Conservation (phyloP, 2,888 invertebrate species). For the Leucoma salicis region DNA sequence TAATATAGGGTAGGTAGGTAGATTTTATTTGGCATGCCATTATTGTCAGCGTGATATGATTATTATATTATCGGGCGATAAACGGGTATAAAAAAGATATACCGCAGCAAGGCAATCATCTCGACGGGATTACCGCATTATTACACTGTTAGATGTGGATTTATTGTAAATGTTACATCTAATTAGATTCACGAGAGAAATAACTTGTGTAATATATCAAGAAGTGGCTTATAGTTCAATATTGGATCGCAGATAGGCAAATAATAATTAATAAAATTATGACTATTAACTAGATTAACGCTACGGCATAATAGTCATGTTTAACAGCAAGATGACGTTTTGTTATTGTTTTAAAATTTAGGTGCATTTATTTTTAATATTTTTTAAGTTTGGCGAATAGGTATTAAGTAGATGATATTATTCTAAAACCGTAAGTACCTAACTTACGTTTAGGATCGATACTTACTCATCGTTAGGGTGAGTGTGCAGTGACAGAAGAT, state of each 20-base stretch:
- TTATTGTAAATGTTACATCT: conserved; percentile 64
- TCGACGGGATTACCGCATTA: conserved; percentile 68
- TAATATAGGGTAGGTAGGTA: conserved; percentile 69
- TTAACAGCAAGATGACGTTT: too few relatives aligned
- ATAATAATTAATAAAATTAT: neutral
- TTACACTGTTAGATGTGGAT: conserved; percentile 70
- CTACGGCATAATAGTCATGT: too few relatives aligned
- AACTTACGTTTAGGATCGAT: too few relatives aligned
- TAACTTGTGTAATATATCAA: conserved; percentile 2
- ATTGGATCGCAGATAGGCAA: neutral
- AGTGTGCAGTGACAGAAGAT: too few relatives aligned
- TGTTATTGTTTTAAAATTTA: too few relatives aligned
- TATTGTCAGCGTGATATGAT: conserved; percentile 79
- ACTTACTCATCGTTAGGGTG: too few relatives aligned
- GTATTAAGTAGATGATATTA: too few relatives aligned
- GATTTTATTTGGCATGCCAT: conserved; percentile 79
- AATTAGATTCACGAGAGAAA: conserved; percentile 46
- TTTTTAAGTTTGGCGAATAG: too few relatives aligned
- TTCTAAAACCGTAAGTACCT: too few relatives aligned
- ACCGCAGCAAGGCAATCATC: conserved; percentile 71
- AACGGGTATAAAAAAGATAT: conserved; percentile 78
- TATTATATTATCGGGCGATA: conserved; percentile 80
- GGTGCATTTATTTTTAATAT: neutral
- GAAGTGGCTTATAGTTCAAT: neutral
- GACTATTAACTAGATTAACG: neutral